Percentiles rank a stretch among this genome's conserved stretches.
Conservation (phyloP, 2,797 vertebrate genomes). For the Labeo calbasu region DNA sequence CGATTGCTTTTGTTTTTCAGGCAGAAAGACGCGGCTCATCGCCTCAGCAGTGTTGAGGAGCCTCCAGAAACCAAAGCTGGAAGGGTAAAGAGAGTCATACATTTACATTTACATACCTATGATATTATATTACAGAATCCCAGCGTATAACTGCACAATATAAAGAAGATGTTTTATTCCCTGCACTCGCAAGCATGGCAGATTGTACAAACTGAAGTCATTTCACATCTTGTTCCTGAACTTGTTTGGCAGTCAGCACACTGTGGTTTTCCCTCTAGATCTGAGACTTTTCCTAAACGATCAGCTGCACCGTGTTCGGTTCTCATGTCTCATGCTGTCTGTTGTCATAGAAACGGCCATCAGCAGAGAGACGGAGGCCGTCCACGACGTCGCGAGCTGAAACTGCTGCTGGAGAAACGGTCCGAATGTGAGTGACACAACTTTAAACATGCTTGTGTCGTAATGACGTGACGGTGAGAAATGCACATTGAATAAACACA, state of each 20-base stretch:
- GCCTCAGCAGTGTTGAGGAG: constrained; percentile 68
- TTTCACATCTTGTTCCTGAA: background rate
- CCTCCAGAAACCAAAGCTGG: constrained; percentile 66
- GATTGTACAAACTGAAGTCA: background rate
- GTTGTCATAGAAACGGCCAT: constrained; percentile 65
- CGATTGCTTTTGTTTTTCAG: constrained; percentile 60
- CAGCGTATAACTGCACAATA: background rate
- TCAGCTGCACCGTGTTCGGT: constrained; percentile 11
- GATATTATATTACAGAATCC: background rate
- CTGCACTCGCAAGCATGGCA: background rate
- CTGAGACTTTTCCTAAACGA: background rate
- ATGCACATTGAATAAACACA: background rate
- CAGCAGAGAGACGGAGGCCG: constrained; percentile 67
- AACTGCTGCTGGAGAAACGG: constrained; percentile 71
- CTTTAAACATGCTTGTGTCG: background rate
- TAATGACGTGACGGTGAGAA: background rate
- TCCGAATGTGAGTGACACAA: constrained; percentile 72
- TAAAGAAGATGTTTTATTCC: background rate
- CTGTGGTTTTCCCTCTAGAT: background rate
- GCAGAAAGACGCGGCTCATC: constrained; percentile 76
- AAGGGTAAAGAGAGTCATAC: constrained; percentile 63
- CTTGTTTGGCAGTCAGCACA: background rate
- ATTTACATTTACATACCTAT: background rate
- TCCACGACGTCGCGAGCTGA: constrained; percentile 61
- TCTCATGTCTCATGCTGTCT: constrained; percentile 1